Evolutionary conservation across 53 echinoderm and acorn worm species (phyloP), one percentile per base, ranked within the genome.

Genomic region (Pentamera pediparva): DNA sequence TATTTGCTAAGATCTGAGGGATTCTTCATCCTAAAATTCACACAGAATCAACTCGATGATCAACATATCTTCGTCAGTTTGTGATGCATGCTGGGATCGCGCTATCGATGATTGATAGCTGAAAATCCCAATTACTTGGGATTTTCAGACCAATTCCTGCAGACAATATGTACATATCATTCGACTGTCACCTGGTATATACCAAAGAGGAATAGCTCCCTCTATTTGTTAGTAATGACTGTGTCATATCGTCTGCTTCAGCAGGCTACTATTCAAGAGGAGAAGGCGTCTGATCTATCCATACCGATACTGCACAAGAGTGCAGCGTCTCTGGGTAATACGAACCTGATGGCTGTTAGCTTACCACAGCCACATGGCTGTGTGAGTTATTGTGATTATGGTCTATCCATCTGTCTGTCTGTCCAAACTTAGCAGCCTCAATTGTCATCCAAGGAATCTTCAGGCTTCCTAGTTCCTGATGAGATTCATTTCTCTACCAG

Each of bases 401-500:
- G 47, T 45, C n/a, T 45, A 45, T 45, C 13, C n/a, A 13, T 45
- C 47, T 3, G 47, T 45, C 47, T 45, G 15, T 45, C 47, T 17
- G n/a, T n/a, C n/a, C 18, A 0, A 45, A 13, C 45, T 13, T 45
- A 2, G 1, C 18, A 13, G 18, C 18, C 47, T 17, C n/a, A 13
- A 45, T 45, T 45, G 47, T 45, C 47, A 45, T 10, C 15, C 43
- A 41, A 15, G 9, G 9, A 9, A 9, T 56, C 57, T 56, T 56
- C 9, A 22, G 18, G 17, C 13, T 30, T 30, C 29, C 7, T 25
- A 22, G 3, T 7, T 39, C 40, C 26, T 37, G 4, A 37, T 48
- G 36, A n/a, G n/a, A n/a, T 29, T 25, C 47, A 28, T 41, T 77
- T 77, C 17, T 77, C 25, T 62, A 10, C 22, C 48, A 61, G 60